Evolutionary conservation across 2,888 invertebrate genomes (phyloP), one percentile per base, ranked within the genome.

Genomic region (Adela reaumurella): DNA sequence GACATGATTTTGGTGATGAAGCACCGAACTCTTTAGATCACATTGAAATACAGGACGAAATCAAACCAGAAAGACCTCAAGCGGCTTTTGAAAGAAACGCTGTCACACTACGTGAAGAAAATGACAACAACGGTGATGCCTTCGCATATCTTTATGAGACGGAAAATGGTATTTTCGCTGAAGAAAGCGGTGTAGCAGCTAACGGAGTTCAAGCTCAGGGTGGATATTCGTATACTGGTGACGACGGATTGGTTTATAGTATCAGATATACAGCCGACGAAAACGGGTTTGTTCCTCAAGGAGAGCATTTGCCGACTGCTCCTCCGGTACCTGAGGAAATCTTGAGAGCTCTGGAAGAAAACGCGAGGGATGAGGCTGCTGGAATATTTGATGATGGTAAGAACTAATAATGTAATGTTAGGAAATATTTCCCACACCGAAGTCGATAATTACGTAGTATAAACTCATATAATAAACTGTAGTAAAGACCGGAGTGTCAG

Each of bases 321-420:
- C 78, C 72, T 3, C 76, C 76, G 0, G 57, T 77, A 2, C 78
- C 78, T 1, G 70, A 68, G 56, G 76, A 74, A 54, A 74, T 74
- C 51, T 57, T 73, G 51, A 66, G 61, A 53, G 71, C 74, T 50
- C 51, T 77, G 51, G 74, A 76, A 50, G 71, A 76, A 57, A 78
- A 77, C 51, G 74, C 73, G 0, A 65, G 70, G 3, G 77, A 77
- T 50, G 77, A 77, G 49, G 77, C 76, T 14, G 69, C 70, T 51
- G 77, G 77, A 2, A 74, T 77, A 47, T 76, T 61, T 49, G 76
- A 78, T 50, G 77, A 78, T 58, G 77, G 77, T 77, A 51, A 54
- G 53, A 24, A 8, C 24, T 24, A 24, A 8, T 24, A 24, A 24
- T 24, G 4, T 24, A 24, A 24, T 24, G n/a, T n/a, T n/a, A n/a